Evolutionary conservation across 1,140 invertebrate genomes (phyloP), one percentile per base, ranked within the genome.

Genomic region (Bombus consobrinus): DNA sequence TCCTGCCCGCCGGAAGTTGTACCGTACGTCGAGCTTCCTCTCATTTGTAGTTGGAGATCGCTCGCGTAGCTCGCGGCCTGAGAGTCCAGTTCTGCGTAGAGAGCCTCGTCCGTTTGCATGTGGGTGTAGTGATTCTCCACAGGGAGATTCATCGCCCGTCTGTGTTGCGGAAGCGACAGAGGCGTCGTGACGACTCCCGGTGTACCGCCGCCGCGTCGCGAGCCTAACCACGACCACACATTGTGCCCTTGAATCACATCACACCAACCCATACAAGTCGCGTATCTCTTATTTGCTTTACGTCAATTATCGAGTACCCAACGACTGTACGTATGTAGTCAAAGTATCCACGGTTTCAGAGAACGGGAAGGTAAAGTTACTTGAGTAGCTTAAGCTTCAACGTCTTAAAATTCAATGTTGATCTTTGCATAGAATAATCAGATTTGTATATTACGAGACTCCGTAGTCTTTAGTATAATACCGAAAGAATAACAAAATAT

Each of bases 61-160:
- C 94, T 95, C 66, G 95, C 94, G 91, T 95, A 95, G 92, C 94
- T 95, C 81, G 95, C 93, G 74, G 94, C 94, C 88, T 95, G 94
- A 43, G 94, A 94, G 92, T 97, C 97, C 84, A 97, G 93, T 93
- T 97, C 97, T 39, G 97, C 97, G 90, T 97, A 97, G 2, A 97
- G 94, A 1, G 96, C 97, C 90, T 97, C 97, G 69, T 96, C 95
- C 75, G 97, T 96, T 80, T 97, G 96, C 96, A 97, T 96, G 91
- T 97, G 96, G 15, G 97, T 97, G 91, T 97, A 97, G 92, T 97
- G 97, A 91, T 97, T 97, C 92, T 97, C 96, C 22, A 96, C 96
- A 4, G 96, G 96, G 6, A 95, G 93, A 92, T 95, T 94, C 84
- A 94, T 94, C 37, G 94, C 89, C 43, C 94, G 91, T 86, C 94